Evolutionary conservation across 1,140 invertebrate species (phyloP), one percentile per base, ranked within the genome.

Genomic region (Tetramorium parvispinum): DNA sequence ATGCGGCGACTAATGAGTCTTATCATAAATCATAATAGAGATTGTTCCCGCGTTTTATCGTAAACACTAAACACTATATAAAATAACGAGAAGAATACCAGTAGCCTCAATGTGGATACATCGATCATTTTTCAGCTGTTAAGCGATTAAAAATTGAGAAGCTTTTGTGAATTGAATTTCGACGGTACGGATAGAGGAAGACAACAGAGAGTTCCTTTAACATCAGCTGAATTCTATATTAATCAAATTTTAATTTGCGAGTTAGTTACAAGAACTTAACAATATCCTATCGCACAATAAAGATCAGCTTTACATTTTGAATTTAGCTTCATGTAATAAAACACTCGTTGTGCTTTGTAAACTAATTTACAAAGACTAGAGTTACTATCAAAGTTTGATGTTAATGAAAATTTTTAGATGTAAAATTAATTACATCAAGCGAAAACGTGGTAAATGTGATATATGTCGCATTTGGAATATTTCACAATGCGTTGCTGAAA

Each of bases 11-110:
- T 81, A 81, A 81, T 81, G 77, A 81, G 32, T 81, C 46, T 40
- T 81, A 81, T 70, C 63, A 81, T 81, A 81, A 81, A 81, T 81
- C 77, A 81, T 81, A 70, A 70, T 81, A 70, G n/a, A 53, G 21
- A 8, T 32, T 66, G 32, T 46, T 68, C 27, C 7, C 61, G 59
- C 61, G 32, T 55, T 81, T 81, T 70, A 81, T n/a, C 63, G 21
- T 49, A 11, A 81, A 70, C 21, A n/a, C 63, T 53, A 81, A 49
- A 40, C 7, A 13, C 27, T 24, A 32, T n/a, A 78, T 43, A 49
- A 66, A 68, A 79, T n/a, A 66, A 78, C 49, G 27, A 70, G 46
- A 70, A 66, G 43, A 79, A 70, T 55, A 24, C 63, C 32, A 16
- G 53, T 81, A 32, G 32, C 77, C 49, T 70, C 32, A 49, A 63